Evolutionary conservation across 2,888 invertebrate species (phyloP), one percentile per base, ranked within the genome.

Genomic region (Biston stratarius): DNA sequence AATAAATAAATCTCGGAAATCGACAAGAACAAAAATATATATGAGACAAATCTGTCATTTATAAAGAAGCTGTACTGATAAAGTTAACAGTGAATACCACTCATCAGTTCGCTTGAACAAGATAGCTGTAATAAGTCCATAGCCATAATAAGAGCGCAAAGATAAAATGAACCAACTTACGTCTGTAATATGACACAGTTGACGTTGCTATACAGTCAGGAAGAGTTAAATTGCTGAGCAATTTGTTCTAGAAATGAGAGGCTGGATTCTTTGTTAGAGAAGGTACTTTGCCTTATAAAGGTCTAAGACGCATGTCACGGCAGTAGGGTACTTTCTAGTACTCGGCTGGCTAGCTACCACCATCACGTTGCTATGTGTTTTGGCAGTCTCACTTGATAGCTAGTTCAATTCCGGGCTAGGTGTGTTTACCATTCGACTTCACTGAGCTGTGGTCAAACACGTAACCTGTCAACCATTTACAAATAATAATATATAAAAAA

Each of bases 1-100:
- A 1, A 47, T 14, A 38, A 38, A 38, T 6, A 47, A 14, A 14
- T 6, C 5, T 7, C 47, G 15, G 0, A 47, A 47, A 47, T 15
- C 6, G 14, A 7, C 42, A 6, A 14, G 6, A 45, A 33, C 5
- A 3, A 40, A 14, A 40, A 40, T 3, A n/a, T 24, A 3, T 15
- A 56, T 44, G 33, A 8, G n/a, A 56, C n/a, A 53, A 6, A 53
- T 40, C 53, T 40, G 14, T 8, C 7, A 36, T 52, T 52, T 11
- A 14, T 36, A 36, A 52, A 52, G 36, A 52, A 52, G 36, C 7
- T 11, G 11, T 24, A 44, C 11, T 33, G 11, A 44, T 33, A 44
- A 56, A n/a, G 44, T 33, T 12, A 44, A 57, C 47, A 57, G 45
- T 45, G 57, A 57, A 57, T 57, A 14, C 14, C 57, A 34, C 45